Evolutionary conservation across 2,113 vertebrate genomes (phyloP).

Genomic region (Chinchilla lanigera): DNA sequence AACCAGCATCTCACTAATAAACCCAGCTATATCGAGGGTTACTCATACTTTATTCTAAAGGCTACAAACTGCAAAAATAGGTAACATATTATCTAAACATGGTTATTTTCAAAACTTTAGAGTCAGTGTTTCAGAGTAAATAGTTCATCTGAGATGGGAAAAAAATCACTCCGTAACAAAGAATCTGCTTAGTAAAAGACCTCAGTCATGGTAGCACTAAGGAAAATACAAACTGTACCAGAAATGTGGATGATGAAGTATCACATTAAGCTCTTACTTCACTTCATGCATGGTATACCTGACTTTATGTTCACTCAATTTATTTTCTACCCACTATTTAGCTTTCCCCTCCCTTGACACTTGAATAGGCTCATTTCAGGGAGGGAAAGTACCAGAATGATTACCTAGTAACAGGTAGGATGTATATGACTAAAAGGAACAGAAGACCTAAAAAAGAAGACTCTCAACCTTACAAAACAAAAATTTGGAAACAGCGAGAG

Average conservation of each 20-base stretch:
- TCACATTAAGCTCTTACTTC: not conserved
- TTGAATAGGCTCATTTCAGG: not conserved
- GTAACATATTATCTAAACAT: slow-evolving; percentile 6
- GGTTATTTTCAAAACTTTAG: not conserved
- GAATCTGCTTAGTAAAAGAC: slow-evolving; percentile 6
- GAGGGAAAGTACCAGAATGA: not conserved
- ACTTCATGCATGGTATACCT: not conserved
- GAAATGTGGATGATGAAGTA: slow-evolving; percentile 8
- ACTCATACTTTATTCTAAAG: not conserved
- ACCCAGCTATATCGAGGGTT: not conserved
- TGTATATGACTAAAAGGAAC: not conserved
- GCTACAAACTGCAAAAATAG: not conserved
- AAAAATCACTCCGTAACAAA: not conserved
- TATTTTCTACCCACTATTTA: not conserved
- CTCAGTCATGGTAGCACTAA: not conserved
- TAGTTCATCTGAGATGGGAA: not conserved
- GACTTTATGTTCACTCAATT: not conserved
- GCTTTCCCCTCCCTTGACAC: not conserved
- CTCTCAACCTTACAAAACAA: not conserved
- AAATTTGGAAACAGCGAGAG: not conserved
- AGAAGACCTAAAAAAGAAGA: not conserved
- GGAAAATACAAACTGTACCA: slow-evolving; percentile 34
- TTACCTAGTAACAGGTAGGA: not conserved
- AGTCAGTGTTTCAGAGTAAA: not conserved
- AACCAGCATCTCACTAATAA: not conserved